phyloP scores from a whole-genome alignment of 53 echinoderm and acorn worm genomes.

The Paelopatides confundens region DNA sequence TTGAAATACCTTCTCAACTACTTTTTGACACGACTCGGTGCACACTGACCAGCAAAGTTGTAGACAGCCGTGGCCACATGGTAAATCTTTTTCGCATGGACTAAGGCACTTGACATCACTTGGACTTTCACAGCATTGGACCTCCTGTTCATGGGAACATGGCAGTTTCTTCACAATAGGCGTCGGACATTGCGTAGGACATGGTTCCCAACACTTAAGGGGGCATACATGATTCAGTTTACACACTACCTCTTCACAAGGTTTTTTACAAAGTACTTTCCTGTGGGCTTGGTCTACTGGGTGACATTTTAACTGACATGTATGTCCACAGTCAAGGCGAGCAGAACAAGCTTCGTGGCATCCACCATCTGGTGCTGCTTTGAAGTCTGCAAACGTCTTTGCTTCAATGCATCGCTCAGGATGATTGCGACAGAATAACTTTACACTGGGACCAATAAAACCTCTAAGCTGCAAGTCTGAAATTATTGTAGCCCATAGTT shows the following conservation, averaged over 20 bases:
- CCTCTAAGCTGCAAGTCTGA: constrained; percentile 42
- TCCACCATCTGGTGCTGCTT: constrained; percentile 76
- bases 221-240: constrained; percentile 59
- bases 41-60: constrained; percentile 60
- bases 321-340: too few species aligned
- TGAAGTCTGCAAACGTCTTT: constrained; percentile 66
- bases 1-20: constrained; percentile 48
- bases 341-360: constrained; percentile 62
- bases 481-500: constrained; percentile 76
- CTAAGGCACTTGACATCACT: constrained; percentile 50
- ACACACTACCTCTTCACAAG: constrained; percentile 47
- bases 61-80: constrained; percentile 72
- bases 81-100: constrained; percentile 52
- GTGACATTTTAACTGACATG: too few species aligned
- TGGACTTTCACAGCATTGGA: constrained; percentile 29
- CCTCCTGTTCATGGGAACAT: constrained; percentile 55
- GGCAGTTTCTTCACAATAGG: neutral
- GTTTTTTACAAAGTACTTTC: constrained; percentile 47
- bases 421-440: constrained; percentile 74
- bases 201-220: constrained; percentile 43
- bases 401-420: constrained; percentile 58
- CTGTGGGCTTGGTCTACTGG: constrained; percentile 61
- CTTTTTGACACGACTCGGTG: constrained; percentile 38
- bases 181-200: neutral
- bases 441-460: constrained; percentile 54